Evolutionary conservation across 2,888 invertebrate genomes (phyloP).

Genomic region (Lysandra coridon): DNA sequence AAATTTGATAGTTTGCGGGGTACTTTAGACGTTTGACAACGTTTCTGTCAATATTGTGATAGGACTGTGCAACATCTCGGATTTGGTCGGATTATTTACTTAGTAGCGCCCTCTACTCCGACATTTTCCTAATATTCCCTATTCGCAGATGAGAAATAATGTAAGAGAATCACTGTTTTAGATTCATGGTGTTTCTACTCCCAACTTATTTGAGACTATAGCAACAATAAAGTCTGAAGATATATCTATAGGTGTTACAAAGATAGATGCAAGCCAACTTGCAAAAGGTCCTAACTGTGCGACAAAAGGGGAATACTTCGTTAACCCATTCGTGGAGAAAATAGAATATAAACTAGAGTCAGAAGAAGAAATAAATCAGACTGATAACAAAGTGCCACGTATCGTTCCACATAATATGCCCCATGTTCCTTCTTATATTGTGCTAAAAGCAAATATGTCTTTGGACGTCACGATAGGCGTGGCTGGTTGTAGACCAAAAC

Average conservation of each 20-base stretch:
- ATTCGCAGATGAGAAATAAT: not conserved
- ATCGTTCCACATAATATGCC: conserved; percentile 37
- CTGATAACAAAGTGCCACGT: conserved; percentile 43
- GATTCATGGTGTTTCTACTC: not conserved
- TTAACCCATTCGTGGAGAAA: conserved; percentile 53
- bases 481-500: conserved; percentile 60
- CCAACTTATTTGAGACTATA: conserved; percentile 27
- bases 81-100: too few species aligned
- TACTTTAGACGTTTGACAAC: too few species aligned
- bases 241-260: conserved; percentile 59
- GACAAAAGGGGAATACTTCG: conserved; percentile 59
- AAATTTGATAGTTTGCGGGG: too few species aligned
- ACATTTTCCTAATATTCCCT: not conserved
- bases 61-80: too few species aligned
- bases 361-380: conserved; percentile 41
- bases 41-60: too few species aligned
- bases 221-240: conserved; percentile 45
- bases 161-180: not conserved
- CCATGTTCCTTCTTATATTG: conserved; percentile 50
- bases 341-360: conserved; percentile 43
- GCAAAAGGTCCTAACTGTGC: conserved; percentile 53
- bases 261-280: conserved; percentile 57
- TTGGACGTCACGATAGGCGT: conserved; percentile 63
- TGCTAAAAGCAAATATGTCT: conserved; percentile 65
- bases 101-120: not conserved